phyloP scores from a whole-genome alignment of 1,140 invertebrate species.

The Zaprionus ghesquierei region DNA sequence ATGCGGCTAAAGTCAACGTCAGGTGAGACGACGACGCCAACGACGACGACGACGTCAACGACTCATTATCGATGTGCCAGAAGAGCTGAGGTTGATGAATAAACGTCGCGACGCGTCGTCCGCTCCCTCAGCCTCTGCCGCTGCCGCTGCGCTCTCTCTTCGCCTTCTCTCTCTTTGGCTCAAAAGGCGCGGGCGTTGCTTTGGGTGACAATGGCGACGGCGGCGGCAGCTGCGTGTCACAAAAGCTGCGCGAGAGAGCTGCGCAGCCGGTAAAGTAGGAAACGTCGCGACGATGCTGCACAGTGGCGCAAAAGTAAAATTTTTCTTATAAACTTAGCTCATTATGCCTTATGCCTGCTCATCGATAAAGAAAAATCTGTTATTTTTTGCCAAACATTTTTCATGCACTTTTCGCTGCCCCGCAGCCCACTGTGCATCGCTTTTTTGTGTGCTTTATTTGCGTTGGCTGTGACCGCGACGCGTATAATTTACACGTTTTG shows the following conservation, averaged over 20 bases:
- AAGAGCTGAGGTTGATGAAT: constrained; percentile 47
- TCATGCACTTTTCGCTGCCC: not conserved
- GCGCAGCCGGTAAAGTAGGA: constrained; percentile 22
- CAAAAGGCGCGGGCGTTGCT: constrained; percentile 38
- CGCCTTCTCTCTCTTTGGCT: not conserved
- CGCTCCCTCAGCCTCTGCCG: constrained; percentile 4
- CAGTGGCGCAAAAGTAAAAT: not conserved
- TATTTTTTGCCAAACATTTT: too few species aligned
- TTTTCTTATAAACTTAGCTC: too few species aligned
- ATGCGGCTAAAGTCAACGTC: constrained; percentile 30
- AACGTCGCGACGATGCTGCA: constrained; percentile 5
- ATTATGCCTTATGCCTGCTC: too few species aligned
- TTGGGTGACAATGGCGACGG: constrained; percentile 43
- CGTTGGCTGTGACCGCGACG: constrained; percentile 77
- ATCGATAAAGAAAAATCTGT: too few species aligned
- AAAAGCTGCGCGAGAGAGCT: constrained; percentile 24
- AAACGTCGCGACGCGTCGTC: constrained; percentile 35
- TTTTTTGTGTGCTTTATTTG: constrained; percentile 49
- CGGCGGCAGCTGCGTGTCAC: constrained; percentile 18
- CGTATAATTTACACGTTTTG: constrained; percentile 81
- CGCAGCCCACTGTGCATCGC: not conserved
- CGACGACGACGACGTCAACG: constrained; percentile 2
- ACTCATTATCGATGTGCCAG: constrained; percentile 48
- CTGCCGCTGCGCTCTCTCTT: not conserved
- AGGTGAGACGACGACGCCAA: constrained; percentile 20